Evolutionary conservation across 2,797 vertebrate species (phyloP), one percentile per base, ranked within the genome.

Genomic region (Siniperca obscura): DNA sequence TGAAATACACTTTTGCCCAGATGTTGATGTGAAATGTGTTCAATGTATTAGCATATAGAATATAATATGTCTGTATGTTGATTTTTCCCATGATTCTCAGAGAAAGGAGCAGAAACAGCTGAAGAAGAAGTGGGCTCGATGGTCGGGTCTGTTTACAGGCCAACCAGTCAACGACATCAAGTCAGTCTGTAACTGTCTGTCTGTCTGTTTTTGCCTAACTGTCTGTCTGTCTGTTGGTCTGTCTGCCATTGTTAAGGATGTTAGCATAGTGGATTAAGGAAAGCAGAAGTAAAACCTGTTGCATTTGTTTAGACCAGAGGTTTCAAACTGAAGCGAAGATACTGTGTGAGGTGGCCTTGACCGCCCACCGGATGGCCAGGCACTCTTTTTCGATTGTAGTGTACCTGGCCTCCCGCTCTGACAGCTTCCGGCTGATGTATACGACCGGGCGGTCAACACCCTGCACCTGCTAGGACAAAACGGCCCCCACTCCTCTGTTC

Each of bases 91-190:
- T 86, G 11, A 17, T 80, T 71, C 67, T 60, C 78, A 96, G 94
- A 93, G 57, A 48, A 91, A 86, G 14, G 17, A 75, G 60, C 95
- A 95, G 74, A 93, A 95, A 57, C 0, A 78, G 0, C 87, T 96
- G 16, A 91, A 60, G 75, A 8, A 34, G 38, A 92, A 68, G 0
- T 99, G 98, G 98, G 97, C 97, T 59, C 93, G 76, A 66, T 98
- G 97, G 97, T 82, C 92, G 0, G 84, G 71, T 14, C 9, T 97
- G 7, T 91, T 94, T 64, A 50, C 4, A 0, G 0, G 0, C 2
- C 97, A 97, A 86, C 97, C 97, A 0, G 71, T 97, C 16, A 65
- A 40, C 2, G 70, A 93, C 0, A 93, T 99, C 90, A 97, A 94
- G 98, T 98, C 89, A 95, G 88, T 87, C 22, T 36, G 1, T 40